phyloP scores from a whole-genome alignment of 2,113 vertebrate genomes.

The Eonycteris spelaea region DNA sequence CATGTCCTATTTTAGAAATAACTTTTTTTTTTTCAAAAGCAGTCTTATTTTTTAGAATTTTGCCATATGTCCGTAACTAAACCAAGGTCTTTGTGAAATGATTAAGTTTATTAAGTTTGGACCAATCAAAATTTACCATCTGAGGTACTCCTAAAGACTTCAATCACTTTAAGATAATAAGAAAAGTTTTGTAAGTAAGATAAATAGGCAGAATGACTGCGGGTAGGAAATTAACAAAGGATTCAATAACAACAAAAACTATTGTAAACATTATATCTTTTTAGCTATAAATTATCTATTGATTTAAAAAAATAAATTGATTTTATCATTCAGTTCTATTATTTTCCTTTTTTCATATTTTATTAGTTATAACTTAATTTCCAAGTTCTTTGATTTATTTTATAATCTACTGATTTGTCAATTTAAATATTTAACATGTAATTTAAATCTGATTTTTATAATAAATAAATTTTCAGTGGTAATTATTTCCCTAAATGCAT shows the following conservation, averaged over 20 bases:
- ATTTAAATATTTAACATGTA: background rate
- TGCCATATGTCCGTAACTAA: background rate
- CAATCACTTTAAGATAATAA: background rate
- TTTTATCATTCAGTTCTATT: background rate
- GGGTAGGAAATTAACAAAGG: background rate
- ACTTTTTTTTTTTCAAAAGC: background rate
- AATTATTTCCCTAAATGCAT: background rate
- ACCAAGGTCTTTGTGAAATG: background rate
- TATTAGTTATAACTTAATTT: background rate
- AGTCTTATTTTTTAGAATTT: background rate
- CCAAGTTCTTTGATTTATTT: background rate
- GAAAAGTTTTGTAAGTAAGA: background rate
- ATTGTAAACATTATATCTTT: background rate
- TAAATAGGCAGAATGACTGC: background rate
- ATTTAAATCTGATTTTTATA: background rate
- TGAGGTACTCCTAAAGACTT: background rate
- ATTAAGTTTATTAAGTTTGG: background rate
- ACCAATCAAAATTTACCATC: background rate
- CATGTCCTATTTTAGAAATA: background rate
- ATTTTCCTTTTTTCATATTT: background rate
- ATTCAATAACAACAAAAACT: background rate
- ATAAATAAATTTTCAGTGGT: background rate
- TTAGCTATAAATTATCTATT: background rate
- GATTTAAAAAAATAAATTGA: background rate
- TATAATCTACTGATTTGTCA: background rate